These are phyloP conservation scores for Euplagia quadripunctaria DNA, from an alignment of 2,888 invertebrate species.

Conservation along the genomic window DNA sequence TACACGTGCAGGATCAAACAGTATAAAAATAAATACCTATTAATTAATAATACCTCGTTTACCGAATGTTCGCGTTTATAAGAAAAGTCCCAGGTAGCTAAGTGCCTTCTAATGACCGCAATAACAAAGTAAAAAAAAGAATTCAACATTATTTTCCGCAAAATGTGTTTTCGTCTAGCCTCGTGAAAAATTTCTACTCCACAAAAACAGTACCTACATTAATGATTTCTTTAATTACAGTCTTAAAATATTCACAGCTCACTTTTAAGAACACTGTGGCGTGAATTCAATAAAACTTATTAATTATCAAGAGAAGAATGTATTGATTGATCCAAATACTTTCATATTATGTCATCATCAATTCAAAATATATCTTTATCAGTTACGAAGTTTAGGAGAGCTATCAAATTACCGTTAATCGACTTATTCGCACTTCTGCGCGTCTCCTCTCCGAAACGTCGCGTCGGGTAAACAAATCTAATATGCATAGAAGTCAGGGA, in stretches of 20 bases:
- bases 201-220: conserved; percentile 23
- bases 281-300: conserved; percentile 16
- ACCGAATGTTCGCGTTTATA: neutral
- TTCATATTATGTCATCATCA: too few relatives aligned
- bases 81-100: neutral
- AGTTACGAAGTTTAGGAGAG: too few relatives aligned
- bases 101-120: neutral
- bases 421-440: too few relatives aligned
- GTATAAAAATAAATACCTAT: neutral
- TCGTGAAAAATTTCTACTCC: conserved; percentile 6
- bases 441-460: neutral
- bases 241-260: conserved; percentile 20
- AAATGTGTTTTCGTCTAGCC: conserved; percentile 26
- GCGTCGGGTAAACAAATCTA: neutral
- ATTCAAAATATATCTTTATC: neutral
- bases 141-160: conserved; percentile 8
- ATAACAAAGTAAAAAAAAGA: conserved; percentile 19
- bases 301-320: too few relatives aligned
- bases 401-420: too few relatives aligned
- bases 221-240: conserved; percentile 36
- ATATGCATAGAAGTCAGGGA: neutral
- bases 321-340: too few relatives aligned
- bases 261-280: conserved; percentile 24
- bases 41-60: neutral
- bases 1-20: too few relatives aligned